phyloP scores from a whole-genome alignment of 2,888 invertebrate genomes.

The Parnassius apollo region DNA sequence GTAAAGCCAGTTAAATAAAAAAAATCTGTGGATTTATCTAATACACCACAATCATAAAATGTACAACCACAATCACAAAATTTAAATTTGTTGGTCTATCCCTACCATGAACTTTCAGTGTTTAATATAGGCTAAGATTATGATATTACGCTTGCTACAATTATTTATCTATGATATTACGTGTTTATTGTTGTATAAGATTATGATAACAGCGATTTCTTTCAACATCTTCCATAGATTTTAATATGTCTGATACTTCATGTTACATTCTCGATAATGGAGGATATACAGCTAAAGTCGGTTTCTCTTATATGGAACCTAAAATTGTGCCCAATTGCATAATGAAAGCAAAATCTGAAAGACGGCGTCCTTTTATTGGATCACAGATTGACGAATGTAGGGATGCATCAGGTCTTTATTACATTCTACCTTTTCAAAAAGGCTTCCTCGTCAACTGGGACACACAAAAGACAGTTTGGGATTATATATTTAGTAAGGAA shows the following conservation, averaged over 20 bases:
- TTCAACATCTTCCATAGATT: too few relatives aligned
- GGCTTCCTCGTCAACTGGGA: slow-evolving; percentile 98
- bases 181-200: too few relatives aligned
- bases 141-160: too few relatives aligned
- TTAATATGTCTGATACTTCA: slow-evolving; percentile 64
- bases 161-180: too few relatives aligned
- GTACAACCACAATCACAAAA: too few relatives aligned
- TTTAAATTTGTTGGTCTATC: too few relatives aligned
- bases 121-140: too few relatives aligned
- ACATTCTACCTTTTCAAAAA: slow-evolving; percentile 95
- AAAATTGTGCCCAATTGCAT: slow-evolving; percentile 95
- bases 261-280: slow-evolving; percentile 93
- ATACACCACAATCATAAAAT: too few relatives aligned
- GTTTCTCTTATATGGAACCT: slow-evolving; percentile 86
- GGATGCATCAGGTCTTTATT: slow-evolving; percentile 97
- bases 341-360: slow-evolving; percentile 98
- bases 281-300: slow-evolving; percentile 92
- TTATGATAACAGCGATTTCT: too few relatives aligned
- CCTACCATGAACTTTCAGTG: too few relatives aligned
- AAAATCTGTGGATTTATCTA: too few relatives aligned
- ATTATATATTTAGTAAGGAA: slow-evolving; percentile 94
- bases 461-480: slow-evolving; percentile 97
- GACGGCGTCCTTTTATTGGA: slow-evolving; percentile 95
- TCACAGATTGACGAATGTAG: slow-evolving; percentile 96
- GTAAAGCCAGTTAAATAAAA: too few relatives aligned